These are phyloP conservation scores for Heliconius cydno DNA, from an alignment of 2,888 invertebrate genomes.

Conservation along the genomic window DNA sequence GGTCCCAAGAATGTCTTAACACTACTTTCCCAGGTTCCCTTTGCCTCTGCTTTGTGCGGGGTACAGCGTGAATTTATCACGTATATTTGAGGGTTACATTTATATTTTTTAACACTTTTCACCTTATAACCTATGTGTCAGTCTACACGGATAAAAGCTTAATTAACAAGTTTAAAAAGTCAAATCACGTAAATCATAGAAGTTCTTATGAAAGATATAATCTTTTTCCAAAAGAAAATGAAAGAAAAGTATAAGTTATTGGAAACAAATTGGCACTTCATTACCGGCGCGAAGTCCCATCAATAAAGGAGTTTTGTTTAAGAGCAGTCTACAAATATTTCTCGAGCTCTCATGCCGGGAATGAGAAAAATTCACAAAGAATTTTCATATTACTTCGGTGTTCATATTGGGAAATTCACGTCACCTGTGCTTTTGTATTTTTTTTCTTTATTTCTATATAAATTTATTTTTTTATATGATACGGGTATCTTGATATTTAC, in stretches of 20 bases:
- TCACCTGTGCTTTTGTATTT: slow-evolving; percentile 36
- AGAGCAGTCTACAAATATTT: slow-evolving; percentile 48
- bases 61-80: neutral
- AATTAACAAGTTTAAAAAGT: neutral
- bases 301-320: slow-evolving; percentile 33
- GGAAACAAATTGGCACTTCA: slow-evolving; percentile 11
- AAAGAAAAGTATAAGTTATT: neutral
- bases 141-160: neutral
- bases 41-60: neutral
- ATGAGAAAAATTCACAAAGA: slow-evolving; percentile 39
- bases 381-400: slow-evolving; percentile 49
- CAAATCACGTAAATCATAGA: neutral
- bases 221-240: neutral
- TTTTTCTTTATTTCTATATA: slow-evolving; percentile 10
- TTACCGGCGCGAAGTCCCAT: neutral
- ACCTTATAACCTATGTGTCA: neutral
- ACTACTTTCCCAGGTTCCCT: neutral
- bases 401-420: slow-evolving; percentile 42
- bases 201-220: neutral
- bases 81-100: neutral
- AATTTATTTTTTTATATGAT: too few relatives aligned
- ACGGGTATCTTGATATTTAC: too few relatives aligned
- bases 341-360: slow-evolving; percentile 35
- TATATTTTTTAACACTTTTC: too few relatives aligned
- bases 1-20: neutral